Evolutionary conservation across 1,140 invertebrate genomes (phyloP).

Genomic region (Diuraphis noxia): DNA sequence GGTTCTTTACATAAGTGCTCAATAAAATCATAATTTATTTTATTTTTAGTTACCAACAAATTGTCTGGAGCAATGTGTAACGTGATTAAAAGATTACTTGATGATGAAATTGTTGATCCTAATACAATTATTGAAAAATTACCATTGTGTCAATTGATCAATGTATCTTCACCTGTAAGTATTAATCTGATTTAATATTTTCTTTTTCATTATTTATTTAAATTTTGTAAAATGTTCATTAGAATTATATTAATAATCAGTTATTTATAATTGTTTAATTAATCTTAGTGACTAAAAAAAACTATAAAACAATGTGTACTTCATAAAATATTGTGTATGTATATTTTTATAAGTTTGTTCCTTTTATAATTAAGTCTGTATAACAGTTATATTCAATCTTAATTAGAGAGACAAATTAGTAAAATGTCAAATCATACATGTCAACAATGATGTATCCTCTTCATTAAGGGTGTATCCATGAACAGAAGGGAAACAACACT

Average conservation of each 20-base stretch:
- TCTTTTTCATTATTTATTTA: background rate
- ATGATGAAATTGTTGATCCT: constrained; percentile 25
- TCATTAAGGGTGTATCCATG: no score
- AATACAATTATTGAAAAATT: constrained; percentile 24
- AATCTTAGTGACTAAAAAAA: background rate
- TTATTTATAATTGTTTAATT: background rate
- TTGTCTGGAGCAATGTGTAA: constrained; percentile 30
- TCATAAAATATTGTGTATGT: no score
- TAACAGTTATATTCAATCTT: background rate
- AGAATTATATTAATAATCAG: background rate
- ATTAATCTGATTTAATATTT: background rate
- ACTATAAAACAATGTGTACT: no score
- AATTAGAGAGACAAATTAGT: no score
- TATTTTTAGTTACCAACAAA: constrained; percentile 9
- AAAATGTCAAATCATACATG: no score
- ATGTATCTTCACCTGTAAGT: constrained; percentile 33
- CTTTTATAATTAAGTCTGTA: background rate
- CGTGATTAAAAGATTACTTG: constrained; percentile 19
- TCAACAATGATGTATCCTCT: no score
- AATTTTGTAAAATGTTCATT: background rate
- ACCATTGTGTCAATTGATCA: constrained; percentile 7
- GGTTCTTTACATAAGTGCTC: background rate
- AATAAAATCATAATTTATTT: background rate
- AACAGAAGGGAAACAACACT: no score
- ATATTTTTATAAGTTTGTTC: no score